Conservation (phyloP, 2,113 vertebrate species). For the Cinclus mexicanus region DNA sequence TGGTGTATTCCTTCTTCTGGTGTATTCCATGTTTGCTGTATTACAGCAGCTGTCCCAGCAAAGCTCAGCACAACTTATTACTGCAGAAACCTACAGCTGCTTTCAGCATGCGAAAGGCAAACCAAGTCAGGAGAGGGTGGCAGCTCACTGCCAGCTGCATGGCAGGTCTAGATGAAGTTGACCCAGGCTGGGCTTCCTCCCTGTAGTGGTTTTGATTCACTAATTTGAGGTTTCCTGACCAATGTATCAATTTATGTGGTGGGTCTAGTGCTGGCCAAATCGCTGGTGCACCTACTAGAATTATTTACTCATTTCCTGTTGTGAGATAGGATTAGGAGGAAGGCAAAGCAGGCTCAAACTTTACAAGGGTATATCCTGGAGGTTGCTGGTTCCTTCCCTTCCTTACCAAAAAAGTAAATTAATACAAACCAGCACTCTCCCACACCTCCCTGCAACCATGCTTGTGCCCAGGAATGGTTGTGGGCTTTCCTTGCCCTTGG, state of each 20-base stretch:
- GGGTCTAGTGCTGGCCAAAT: no score
- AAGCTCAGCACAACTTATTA: not conserved
- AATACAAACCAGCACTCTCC: no score
- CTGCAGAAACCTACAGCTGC: accelerated
- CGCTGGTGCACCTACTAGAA: no score
- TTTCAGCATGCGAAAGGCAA: not conserved
- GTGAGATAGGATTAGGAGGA: no score
- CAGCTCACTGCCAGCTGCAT: not conserved
- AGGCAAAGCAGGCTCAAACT: no score
- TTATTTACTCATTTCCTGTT: no score
- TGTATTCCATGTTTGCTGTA: not conserved
- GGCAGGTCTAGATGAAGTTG: not conserved
- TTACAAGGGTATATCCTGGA: no score
- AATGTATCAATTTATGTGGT: no score
- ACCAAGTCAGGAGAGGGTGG: accelerated
- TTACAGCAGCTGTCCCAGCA: not conserved
- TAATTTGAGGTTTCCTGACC: no score
- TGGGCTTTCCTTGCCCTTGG: not conserved
- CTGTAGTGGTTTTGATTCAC: no score
- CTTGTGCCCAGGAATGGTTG: not conserved
- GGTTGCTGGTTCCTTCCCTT: no score
- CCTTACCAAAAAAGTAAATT: no score
- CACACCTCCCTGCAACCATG: not conserved
- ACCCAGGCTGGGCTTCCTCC: not conserved
- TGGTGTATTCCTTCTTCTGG: not conserved